Conservation (phyloP, 2,113 vertebrate genomes). For the Bos indicus region DNA sequence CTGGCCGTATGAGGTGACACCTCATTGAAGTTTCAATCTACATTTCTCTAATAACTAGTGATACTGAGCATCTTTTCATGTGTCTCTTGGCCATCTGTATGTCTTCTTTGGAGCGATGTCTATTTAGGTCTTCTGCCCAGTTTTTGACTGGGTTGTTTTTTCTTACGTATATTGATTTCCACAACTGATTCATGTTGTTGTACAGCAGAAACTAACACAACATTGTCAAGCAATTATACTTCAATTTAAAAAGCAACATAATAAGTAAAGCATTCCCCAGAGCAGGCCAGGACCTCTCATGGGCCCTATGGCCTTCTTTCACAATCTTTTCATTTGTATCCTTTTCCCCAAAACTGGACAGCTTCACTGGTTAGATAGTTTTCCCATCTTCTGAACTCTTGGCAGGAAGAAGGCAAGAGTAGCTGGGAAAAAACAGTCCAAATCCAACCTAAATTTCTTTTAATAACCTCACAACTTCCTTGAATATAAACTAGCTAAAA, state of each 20-base stretch:
- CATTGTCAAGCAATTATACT: neutral
- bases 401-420: neutral
- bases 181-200: neutral
- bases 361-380: neutral
- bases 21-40: neutral
- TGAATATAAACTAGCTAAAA: neutral
- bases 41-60: neutral
- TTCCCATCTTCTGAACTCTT: neutral
- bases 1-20: neutral
- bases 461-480: neutral
- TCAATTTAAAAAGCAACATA: neutral
- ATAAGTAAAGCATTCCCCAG: neutral
- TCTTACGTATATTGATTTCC: neutral
- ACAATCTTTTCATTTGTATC: neutral
- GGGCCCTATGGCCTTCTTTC: fast-evolving
- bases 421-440: neutral
- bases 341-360: neutral
- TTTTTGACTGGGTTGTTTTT: neutral
- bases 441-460: neutral
- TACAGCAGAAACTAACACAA: neutral
- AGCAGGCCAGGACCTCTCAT: neutral
- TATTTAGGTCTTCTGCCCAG: neutral
- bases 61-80: neutral
- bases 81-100: neutral
- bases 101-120: neutral